Conservation (phyloP, 1,140 invertebrate genomes). For the Neelides sp. region DNA sequence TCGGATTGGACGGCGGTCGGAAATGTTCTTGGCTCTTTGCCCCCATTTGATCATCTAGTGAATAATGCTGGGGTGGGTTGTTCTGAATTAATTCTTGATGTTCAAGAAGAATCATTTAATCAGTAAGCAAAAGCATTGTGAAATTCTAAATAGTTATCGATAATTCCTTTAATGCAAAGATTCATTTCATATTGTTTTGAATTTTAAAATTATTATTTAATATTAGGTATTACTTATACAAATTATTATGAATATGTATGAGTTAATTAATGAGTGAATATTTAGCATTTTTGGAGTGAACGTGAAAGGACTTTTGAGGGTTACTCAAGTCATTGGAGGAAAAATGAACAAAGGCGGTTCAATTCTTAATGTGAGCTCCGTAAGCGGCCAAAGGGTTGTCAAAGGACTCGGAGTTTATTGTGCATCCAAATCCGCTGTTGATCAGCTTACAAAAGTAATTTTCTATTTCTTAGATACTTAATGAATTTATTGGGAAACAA, state of each 20-base stretch:
- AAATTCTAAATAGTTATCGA: not conserved
- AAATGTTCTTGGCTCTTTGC: not conserved
- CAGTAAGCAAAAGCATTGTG: not conserved
- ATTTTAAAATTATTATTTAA: too few relatives aligned
- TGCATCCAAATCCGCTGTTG: not conserved
- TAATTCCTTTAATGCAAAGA: not conserved
- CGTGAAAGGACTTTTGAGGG: not conserved
- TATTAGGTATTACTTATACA: too few relatives aligned
- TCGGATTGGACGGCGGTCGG: not conserved
- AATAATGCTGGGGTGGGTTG: not conserved
- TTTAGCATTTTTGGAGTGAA: not conserved
- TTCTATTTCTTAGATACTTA: too few relatives aligned
- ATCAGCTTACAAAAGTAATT: slow-evolving; percentile 1
- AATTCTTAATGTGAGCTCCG: not conserved
- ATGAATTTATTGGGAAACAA: too few relatives aligned
- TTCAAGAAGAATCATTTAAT: not conserved
- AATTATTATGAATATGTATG: too few relatives aligned
- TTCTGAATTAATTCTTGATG: not conserved
- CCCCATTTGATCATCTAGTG: not conserved
- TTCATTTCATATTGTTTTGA: not conserved
- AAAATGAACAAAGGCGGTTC: not conserved
- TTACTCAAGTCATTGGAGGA: not conserved
- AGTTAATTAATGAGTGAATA: too few relatives aligned
- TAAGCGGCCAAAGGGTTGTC: not conserved
- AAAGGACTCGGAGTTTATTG: not conserved